Evolutionary conservation across 2,888 invertebrate genomes (phyloP).

Genomic region (Rhabditoides inermis): DNA sequence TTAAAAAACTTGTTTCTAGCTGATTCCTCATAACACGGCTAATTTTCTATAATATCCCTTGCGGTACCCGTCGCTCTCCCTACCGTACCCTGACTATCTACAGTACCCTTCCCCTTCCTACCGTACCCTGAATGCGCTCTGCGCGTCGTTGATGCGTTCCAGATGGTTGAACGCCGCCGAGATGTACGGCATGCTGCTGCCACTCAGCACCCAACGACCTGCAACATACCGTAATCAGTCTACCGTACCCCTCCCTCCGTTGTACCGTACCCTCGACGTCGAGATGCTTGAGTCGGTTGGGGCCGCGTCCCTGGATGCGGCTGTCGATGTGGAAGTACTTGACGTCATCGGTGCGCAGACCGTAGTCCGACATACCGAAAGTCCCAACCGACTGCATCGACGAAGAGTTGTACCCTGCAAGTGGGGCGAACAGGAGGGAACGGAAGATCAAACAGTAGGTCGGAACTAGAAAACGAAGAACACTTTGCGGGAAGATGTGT

Average conservation of each 20-base stretch:
- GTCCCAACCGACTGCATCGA: too few relatives aligned
- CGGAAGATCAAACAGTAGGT: too few relatives aligned
- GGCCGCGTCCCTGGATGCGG: conserved; percentile 37
- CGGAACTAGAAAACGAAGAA: too few relatives aligned
- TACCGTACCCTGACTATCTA: background rate
- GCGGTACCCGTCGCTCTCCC: background rate
- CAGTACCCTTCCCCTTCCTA: too few relatives aligned
- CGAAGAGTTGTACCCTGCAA: too few relatives aligned
- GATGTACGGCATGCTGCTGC: conserved; percentile 36
- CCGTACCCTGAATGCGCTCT: conserved; percentile 27
- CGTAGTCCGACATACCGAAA: conserved; percentile 31
- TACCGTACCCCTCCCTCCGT: background rate
- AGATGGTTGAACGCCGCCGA: conserved; percentile 43
- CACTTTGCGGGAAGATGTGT: too few relatives aligned
- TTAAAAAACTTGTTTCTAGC: too few relatives aligned
- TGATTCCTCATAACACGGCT: too few relatives aligned
- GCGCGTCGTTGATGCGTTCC: conserved; percentile 31
- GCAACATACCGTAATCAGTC: background rate
- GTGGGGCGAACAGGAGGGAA: too few relatives aligned
- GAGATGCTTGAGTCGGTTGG: conserved; percentile 38
- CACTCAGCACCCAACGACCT: conserved; percentile 34
- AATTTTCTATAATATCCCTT: too few relatives aligned
- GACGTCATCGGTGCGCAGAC: conserved; percentile 36
- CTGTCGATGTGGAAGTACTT: conserved; percentile 39
- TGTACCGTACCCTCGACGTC: conserved; percentile 33